phyloP scores from a whole-genome alignment of 2,797 vertebrate genomes.

The Dryobates pubescens region DNA sequence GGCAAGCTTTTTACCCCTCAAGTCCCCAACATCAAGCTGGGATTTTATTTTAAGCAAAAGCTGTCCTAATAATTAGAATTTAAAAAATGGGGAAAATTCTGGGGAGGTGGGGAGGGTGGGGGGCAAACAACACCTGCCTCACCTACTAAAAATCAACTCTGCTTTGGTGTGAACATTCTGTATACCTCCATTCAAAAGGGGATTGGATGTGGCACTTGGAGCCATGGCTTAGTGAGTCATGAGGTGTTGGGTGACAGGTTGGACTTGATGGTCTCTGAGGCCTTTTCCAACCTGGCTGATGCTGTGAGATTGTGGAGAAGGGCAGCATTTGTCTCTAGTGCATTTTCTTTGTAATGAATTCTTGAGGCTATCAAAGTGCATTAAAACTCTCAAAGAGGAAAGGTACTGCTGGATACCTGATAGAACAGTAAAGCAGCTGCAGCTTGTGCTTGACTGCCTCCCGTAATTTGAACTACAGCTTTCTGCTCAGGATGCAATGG shows the following conservation, averaged over 20 bases:
- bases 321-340: not conserved
- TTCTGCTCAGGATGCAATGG: not conserved
- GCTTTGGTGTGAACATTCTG: not conserved
- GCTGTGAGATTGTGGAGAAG: not conserved
- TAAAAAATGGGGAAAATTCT: not conserved
- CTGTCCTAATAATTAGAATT: not conserved
- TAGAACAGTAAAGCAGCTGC: not conserved
- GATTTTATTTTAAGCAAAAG: not conserved
- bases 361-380: not conserved
- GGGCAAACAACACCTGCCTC: not conserved
- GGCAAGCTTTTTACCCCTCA: not conserved
- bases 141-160: not conserved
- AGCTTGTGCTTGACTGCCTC: not conserved
- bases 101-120: too few species aligned
- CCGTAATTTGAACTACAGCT: not conserved
- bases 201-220: too few species aligned
- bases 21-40: not conserved
- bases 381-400: not conserved
- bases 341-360: not conserved
- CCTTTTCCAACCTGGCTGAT: too few species aligned
- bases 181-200: not conserved
- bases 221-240: too few species aligned
- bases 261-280: too few species aligned
- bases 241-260: too few species aligned
- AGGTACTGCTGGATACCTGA: rapidly evolving